Percentiles rank a stretch among this genome's conserved stretches.
These are phyloP conservation scores for Enteromius trimaculatus DNA, from an alignment of 2,797 vertebrate species.

Conservation along the genomic window DNA sequence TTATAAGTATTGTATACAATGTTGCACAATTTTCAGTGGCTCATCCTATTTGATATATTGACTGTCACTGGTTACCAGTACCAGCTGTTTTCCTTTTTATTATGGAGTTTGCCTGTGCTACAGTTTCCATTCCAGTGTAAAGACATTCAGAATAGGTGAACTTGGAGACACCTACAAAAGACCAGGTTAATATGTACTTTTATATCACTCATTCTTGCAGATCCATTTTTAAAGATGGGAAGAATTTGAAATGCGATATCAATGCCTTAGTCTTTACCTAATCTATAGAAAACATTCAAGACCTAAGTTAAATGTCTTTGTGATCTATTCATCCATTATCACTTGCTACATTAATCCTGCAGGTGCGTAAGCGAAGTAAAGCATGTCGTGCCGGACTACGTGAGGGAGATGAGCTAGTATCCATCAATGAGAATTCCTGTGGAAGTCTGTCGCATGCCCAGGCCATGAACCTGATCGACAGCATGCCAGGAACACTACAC, in stretches of 20 bases:
- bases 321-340: slow-evolving; percentile 24
- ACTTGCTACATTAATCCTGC: slow-evolving; percentile 47
- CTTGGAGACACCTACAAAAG: neutral
- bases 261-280: neutral
- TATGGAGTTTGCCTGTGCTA: neutral
- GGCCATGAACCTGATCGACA: slow-evolving; percentile 95
- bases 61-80: neutral
- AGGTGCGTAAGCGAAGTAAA: slow-evolving; percentile 98
- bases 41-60: neutral
- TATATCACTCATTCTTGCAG: neutral
- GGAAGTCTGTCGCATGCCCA: slow-evolving; percentile 88
- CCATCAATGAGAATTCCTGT: slow-evolving; percentile 92
- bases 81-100: neutral
- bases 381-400: slow-evolving; percentile 92
- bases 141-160: neutral
- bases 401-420: slow-evolving; percentile 90
- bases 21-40: neutral
- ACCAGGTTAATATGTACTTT: neutral
- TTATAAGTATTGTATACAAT: neutral
- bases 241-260: neutral
- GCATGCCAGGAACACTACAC: slow-evolving; percentile 83
- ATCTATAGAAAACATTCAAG: neutral
- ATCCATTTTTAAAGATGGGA: neutral
- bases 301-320: neutral
- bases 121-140: neutral